phyloP scores from a whole-genome alignment of 2,797 vertebrate genomes.

The Xiphorhynchus erythropygius region DNA sequence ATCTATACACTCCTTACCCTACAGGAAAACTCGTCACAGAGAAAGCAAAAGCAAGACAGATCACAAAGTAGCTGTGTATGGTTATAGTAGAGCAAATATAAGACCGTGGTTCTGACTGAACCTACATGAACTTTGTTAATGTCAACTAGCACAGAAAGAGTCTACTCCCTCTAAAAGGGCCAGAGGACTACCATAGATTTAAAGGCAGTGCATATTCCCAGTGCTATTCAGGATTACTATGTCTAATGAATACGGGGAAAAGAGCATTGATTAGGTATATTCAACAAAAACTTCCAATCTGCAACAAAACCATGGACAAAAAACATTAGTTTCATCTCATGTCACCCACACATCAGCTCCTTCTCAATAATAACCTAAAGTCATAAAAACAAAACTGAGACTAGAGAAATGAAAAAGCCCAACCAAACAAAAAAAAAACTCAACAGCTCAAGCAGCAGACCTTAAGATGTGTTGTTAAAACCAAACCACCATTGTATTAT shows the following conservation, averaged over 20 bases:
- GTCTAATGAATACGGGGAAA: neutral
- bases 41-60: neutral
- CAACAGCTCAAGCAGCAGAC: neutral
- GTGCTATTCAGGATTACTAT: neutral
- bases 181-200: neutral
- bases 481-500: neutral
- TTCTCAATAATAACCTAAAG: neutral
- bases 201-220: neutral
- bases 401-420: neutral
- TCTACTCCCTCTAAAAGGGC: neutral
- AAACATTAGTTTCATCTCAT: neutral
- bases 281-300: neutral
- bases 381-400: neutral
- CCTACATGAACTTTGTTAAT: rapidly evolving
- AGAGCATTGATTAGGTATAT: neutral
- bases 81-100: neutral
- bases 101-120: neutral
- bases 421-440: no score
- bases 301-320: neutral
- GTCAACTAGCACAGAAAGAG: neutral
- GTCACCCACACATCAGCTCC: neutral
- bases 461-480: neutral
- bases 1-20: neutral
- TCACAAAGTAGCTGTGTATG: neutral
- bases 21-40: neutral